Percentiles rank a stretch among this genome's conserved stretches.
Conservation (phyloP, 1,140 invertebrate genomes). For the Venturia canescens region DNA sequence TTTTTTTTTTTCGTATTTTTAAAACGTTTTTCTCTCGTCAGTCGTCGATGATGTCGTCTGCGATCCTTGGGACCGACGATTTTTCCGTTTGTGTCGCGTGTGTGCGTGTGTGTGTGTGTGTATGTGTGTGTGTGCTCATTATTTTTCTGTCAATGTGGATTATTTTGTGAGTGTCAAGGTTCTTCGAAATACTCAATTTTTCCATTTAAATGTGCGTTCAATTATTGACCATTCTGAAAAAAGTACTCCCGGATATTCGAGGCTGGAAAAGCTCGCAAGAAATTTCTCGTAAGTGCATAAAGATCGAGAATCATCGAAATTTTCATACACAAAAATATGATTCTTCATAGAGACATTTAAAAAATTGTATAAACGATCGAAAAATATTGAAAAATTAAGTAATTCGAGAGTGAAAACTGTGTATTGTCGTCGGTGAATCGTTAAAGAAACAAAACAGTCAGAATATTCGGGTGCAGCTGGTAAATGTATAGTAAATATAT, state of each 20-base stretch:
- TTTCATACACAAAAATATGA: neutral
- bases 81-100: neutral
- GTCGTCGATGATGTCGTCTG: slow-evolving; percentile 25
- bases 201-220: no score
- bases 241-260: no score
- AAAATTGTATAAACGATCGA: neutral
- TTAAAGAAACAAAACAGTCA: neutral
- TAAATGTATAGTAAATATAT: no score
- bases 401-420: neutral
- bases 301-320: neutral
- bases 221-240: no score
- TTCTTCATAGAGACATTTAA: neutral
- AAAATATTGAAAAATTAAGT: neutral
- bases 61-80: slow-evolving; percentile 1
- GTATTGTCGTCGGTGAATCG: neutral
- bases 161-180: no score
- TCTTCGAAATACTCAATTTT: neutral
- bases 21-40: slow-evolving; percentile 52
- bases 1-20: slow-evolving; percentile 50
- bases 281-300: no score
- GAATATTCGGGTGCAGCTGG: no score
- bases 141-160: no score
- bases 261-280: no score
- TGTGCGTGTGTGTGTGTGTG: no score
- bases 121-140: no score